These are phyloP conservation scores for Anisognathus igniventris DNA, from an alignment of 2,797 vertebrate species.

Conservation along the genomic window DNA sequence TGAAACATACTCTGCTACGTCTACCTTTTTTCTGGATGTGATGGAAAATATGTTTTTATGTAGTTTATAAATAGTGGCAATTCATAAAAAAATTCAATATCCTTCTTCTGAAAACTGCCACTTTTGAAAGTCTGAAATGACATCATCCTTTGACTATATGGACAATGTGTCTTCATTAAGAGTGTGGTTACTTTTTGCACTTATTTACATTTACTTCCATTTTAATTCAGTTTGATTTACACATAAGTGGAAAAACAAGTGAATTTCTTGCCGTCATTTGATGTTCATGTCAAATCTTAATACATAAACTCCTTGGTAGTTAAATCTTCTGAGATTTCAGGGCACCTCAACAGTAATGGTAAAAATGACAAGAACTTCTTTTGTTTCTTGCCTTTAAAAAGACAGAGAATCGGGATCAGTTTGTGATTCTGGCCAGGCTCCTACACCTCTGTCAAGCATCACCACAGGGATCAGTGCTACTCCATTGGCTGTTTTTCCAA, in stretches of 20 bases:
- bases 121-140: neutral
- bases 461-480: accelerated
- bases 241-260: neutral
- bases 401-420: neutral
- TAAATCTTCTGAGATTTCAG: neutral
- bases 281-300: neutral
- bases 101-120: neutral
- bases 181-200: neutral
- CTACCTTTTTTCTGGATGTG: neutral
- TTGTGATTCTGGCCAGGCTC: neutral
- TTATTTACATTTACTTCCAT: neutral
- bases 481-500: neutral
- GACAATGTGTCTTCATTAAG: neutral
- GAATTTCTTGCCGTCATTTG: neutral
- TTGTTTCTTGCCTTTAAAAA: neutral
- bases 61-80: neutral
- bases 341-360: neutral
- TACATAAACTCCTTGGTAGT: neutral
- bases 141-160: neutral
- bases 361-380: neutral
- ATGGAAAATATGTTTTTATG: neutral
- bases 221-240: neutral
- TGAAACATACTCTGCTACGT: neutral
- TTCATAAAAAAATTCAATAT: neutral
- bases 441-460: neutral